Evolutionary conservation across 2,113 vertebrate species (phyloP), one percentile per base, ranked within the genome.

Genomic region (Amphiprion ocellaris): DNA sequence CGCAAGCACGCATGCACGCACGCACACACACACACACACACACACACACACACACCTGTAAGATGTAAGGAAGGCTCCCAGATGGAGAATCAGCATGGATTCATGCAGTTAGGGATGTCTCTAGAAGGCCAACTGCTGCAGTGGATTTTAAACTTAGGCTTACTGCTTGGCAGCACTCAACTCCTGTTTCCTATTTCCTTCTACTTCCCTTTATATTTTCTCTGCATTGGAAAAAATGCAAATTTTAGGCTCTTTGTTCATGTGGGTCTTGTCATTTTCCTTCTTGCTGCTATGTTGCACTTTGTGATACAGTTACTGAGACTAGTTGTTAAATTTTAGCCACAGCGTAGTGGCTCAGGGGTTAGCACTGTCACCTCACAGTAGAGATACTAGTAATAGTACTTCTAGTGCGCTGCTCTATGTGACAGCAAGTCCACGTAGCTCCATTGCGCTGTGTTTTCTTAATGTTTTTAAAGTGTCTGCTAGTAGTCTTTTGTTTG

Each of bases 61-160:
- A 67, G 63, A 67, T 39, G 26, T 28, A 47, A 47, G 14, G 61
- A 64, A 30, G 41, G 15, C 47, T 79, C 80, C 66, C 87, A 88
- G 83, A 88, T 87, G 84, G 87, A 79, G 62, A 39, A 68, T 56
- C 85, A 60, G 74, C 61, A 52, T 75, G 78, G 58, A 44, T 28
- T 52, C 52, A 3, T 41, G 69, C 53, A 53, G 39, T 49, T 65
- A 69, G 70, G 60, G 66, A 71, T 63, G 67, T 73, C 74, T 77
- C 33, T 39, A 82, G 82, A 83, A 65, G 69, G 77, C 55, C 39
- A 6, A 69, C 79, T 66, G 79, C 65, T 74, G 77, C 47, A 65
- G 46, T 44, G 14, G 17, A 62, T 77, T 77, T 87, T 89, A 90
- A 81, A 86, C 87, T 84, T 89, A 89, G 85, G 77, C 68, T 41